Evolutionary conservation across 1,140 invertebrate genomes (phyloP).

Genomic region (Euschistus heros): DNA sequence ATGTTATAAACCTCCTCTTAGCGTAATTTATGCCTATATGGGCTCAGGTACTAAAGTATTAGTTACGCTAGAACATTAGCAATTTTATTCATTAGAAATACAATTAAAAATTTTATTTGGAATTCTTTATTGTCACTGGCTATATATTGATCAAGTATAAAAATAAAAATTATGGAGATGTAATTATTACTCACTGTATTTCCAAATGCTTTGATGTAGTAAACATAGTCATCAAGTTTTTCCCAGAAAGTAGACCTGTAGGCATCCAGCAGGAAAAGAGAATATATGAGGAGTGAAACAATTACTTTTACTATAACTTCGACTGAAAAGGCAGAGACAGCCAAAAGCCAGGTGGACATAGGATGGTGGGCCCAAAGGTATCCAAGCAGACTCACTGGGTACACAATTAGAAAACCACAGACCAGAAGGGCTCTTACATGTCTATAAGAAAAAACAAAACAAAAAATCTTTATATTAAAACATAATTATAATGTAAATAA

Average conservation of each 20-base stretch:
- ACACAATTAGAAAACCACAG: conserved; percentile 68
- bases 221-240: conserved; percentile 86
- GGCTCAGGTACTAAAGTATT: no score
- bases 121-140: no score
- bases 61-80: no score
- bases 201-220: conserved; percentile 81
- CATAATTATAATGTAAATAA: no score
- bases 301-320: conserved; percentile 77
- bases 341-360: conserved; percentile 78
- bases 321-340: conserved; percentile 78
- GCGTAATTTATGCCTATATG: no score
- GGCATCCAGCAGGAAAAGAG: conserved; percentile 78
- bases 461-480: no score
- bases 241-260: conserved; percentile 85
- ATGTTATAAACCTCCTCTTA: no score
- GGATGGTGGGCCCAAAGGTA: conserved; percentile 76
- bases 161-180: neutral
- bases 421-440: conserved; percentile 73
- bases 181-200: conserved; percentile 47
- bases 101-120: no score
- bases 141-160: no score
- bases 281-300: conserved; percentile 71
- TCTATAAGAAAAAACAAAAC: conserved; percentile 25
- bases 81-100: no score
- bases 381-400: conserved; percentile 62